Conservation (phyloP, 2,797 vertebrate species). For the Labroides dimidiatus region DNA sequence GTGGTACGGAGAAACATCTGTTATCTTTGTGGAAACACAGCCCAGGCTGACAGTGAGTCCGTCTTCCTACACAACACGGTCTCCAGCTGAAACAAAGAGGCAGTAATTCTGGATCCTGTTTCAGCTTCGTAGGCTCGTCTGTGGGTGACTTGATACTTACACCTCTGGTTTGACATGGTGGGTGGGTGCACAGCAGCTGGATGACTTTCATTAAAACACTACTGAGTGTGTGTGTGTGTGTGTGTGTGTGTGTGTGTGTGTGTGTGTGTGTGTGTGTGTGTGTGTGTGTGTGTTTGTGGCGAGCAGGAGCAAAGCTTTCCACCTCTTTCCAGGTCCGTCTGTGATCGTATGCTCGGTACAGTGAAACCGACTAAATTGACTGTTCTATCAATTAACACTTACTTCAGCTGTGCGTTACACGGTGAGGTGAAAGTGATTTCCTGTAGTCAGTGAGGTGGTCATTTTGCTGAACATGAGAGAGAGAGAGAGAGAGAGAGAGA, state of each 20-base stretch:
- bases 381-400: constrained; percentile 62
- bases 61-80: constrained; percentile 77
- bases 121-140: constrained; percentile 70
- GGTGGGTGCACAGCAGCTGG: constrained; percentile 73
- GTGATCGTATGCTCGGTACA: constrained; percentile 17
- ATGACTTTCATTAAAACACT: constrained; percentile 72
- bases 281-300: too few species aligned
- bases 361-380: constrained; percentile 40
- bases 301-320: constrained; percentile 8
- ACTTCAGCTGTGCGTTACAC: constrained; percentile 32
- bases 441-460: constrained; percentile 44
- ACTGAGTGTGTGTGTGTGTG: constrained; percentile 18
- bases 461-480: constrained; percentile 56
- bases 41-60: constrained; percentile 69
- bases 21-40: constrained; percentile 60
- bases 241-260: constrained; percentile 11
- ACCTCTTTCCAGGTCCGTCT: constrained; percentile 28
- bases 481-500: constrained; percentile 23
- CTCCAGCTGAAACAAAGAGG: constrained; percentile 71
- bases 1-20: constrained; percentile 52
- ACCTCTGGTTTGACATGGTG: constrained; percentile 71
- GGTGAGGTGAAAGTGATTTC: constrained; percentile 48
- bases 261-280: constrained; percentile 12
- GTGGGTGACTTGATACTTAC: constrained; percentile 76
- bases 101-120: constrained; percentile 76